Evolutionary conservation across 2,113 vertebrate species (phyloP).

Genomic region (Lepus americanus): DNA sequence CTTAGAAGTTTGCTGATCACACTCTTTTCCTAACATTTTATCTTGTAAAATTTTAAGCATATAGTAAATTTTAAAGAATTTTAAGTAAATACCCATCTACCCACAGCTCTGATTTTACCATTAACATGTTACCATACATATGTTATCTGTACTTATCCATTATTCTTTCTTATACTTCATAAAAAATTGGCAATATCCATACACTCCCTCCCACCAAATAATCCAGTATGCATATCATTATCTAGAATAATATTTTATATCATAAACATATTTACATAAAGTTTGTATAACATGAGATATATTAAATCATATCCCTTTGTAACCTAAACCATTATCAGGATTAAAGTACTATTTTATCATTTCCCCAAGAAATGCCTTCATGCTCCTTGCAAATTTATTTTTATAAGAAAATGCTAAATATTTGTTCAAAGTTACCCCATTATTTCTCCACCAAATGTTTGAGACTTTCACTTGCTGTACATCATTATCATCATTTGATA

Average conservation of each 20-base stretch:
- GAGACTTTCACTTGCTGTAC: not conserved
- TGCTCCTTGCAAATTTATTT: not conserved
- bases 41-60: not conserved
- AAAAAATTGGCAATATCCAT: not conserved
- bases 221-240: not conserved
- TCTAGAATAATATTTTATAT: not conserved
- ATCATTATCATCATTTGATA: not conserved
- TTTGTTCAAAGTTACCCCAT: not conserved
- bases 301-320: not conserved
- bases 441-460: not conserved
- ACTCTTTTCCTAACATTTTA: not conserved
- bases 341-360: not conserved
- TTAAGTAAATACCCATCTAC: not conserved
- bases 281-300: not conserved
- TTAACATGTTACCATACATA: not conserved
- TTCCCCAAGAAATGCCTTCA: too few species aligned
- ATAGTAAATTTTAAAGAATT: too few species aligned
- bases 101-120: not conserved
- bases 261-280: not conserved
- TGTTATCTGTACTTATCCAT: not conserved
- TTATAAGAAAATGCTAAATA: not conserved
- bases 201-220: not conserved
- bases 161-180: not conserved
- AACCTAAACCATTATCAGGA: not conserved
- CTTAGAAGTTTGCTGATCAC: not conserved